Evolutionary conservation across 2,888 invertebrate genomes (phyloP), one percentile per base, ranked within the genome.

Genomic region (Ennomos erosarius): DNA sequence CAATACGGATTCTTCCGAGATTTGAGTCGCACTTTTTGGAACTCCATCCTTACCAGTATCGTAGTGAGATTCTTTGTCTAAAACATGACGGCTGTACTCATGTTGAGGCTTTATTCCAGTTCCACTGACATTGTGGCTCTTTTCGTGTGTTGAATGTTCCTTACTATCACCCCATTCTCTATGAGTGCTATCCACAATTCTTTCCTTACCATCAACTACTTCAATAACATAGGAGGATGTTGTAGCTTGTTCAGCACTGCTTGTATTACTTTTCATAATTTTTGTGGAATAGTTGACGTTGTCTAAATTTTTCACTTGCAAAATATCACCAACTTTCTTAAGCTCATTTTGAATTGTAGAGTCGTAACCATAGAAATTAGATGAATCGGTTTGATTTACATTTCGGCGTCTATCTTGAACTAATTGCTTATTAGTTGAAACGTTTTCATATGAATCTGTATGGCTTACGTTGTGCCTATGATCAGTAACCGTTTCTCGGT

Each of bases 141-240:
- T 90, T 76, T 95, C 94, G 64, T 93, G 84, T 34, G 91, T 87
- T 8, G 87, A 79, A 73, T 87, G 88, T 47, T 91, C 90, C 70
- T 93, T 87, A 71, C 85, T 93, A 59, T 92, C 92, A 46, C 93
- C 94, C 82, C 93, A 92, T 82, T 95, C 94, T 73, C 94, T 92
- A 52, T 93, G 93, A 64, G 93, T 90, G 66, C 92, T 90, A 62
- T 94, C 94, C 10, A 94, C 87, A 38, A 94, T 84, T 60, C 88
- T 84, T 80, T 95, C 94, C 75, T 94, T 93, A 3, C 95, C 95
- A 74, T 95, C 94, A 36, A 94, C 90, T 48, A 94, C 88, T 87
- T 95, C 94, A 58, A 95, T 90, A 4, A 92, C 93, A 70, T 95
- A 95, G 46, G 95, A 94, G 8, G 94, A 93, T 8, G 93, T 93